Evolutionary conservation across 2,113 vertebrate species (phyloP), one percentile per base, ranked within the genome.

Genomic region (Lepus europaeus): DNA sequence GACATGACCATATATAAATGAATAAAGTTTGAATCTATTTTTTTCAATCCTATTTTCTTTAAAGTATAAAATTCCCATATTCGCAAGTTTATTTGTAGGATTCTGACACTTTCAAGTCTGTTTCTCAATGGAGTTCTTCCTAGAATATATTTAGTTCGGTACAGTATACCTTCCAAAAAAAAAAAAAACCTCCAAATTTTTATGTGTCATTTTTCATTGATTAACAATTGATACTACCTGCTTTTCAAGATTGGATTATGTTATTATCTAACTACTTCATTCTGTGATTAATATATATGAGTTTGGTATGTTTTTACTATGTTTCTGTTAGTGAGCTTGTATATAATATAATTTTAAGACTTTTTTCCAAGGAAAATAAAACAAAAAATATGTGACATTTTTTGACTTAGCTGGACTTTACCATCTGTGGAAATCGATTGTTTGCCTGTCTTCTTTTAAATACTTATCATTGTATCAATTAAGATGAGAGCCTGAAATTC

Each of bases 401-500:
- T 20, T 81, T 86, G 36, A 84, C 9, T 89, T 87, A 93, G 29
- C 7, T 51, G 49, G 2, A 29, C 56, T 14, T 16, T 39, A 53
- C 78, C 56, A 51, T 85, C 70, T 61, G 82, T 66, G 33, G 82
- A 92, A 93, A 98, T 97, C 88, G 68, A 95, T 94, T 87, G 9
- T 66, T 96, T 95, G 6, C 2, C 36, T 97, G 88, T 84, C 56
- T 87, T 78, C 61, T 7, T 78, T 73, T 5, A 94, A 89, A 68
- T 16, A 39, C 77, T 89, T 77, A 51, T 17, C 82, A 84, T 86
- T 76, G 70, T 81, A 49, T 12, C 79, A 96, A 72, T n/a, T 9
- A 29, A n/a, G 84, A 27, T 45, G 69, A 5, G 3, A 93, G 61
- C 49, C 12, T 86, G 33, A 94, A 96, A 89, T 5, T 16, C 9